Evolutionary conservation across 2,888 invertebrate species (phyloP), one percentile per base, ranked within the genome.

Genomic region (Lasioglossum morio): DNA sequence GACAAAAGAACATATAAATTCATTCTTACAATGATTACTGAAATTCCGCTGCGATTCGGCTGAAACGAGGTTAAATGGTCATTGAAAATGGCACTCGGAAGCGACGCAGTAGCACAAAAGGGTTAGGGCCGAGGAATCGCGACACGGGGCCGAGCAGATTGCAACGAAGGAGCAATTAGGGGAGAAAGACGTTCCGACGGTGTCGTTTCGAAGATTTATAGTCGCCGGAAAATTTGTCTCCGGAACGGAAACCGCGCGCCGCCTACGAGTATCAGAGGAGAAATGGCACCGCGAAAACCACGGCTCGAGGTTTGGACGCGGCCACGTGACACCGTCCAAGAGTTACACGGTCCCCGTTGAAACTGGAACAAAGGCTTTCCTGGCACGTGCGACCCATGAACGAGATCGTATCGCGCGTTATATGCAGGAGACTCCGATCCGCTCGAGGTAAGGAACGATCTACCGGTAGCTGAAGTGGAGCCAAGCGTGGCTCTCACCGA

Each of bases 331-430:
- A 74, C 43, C 78, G 80, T 87, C 81, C 70, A 80, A 83, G 81
- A 77, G 72, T 81, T 79, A 85, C 77, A 37, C 77, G 78, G 37
- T 76, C 73, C 73, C 53, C 75, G 63, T 57, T 82, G 53, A 46
- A 77, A 79, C 78, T 72, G 84, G 82, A 77, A 87, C 89, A 89
- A 89, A 87, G 85, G 48, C 75, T 77, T 82, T 81, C 83, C 81
- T 70, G 85, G 82, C 89, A 85, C 89, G 89, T 85, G 89, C 81
- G 80, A 82, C n/a, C 57, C 75, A 46, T 40, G 72, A 48, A 57
- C 79, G 30, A 85, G 89, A 89, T 89, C 82, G 73, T 82, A 89
- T 89, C 89, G 85, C 60, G 77, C 23, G 79, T 80, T 81, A 82
- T 37, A 37, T 77, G 83, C 80, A 76, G 81, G 77, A 73, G 84